A percentile compares a stretch with the other conserved stretches of the same genome.
Evolutionary conservation across 2,888 invertebrate species (phyloP).

Genomic region (Ryuthela nishihirai): DNA sequence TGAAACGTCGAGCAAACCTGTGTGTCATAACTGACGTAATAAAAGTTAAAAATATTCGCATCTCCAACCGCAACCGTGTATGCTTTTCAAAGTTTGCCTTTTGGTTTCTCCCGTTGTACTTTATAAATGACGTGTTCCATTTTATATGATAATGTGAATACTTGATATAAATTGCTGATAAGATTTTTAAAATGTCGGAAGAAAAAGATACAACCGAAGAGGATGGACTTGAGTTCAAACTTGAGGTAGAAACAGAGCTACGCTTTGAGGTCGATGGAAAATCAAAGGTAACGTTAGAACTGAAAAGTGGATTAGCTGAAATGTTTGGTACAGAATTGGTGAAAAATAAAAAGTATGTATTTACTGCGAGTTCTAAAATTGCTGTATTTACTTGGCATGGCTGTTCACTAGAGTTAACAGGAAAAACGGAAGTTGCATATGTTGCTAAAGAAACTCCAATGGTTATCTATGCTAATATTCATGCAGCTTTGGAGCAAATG

Average conservation of each 20-base stretch:
- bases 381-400: conserved; percentile 97
- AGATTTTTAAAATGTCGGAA: conserved; percentile 6
- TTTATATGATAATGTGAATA: too few relatives aligned
- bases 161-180: too few relatives aligned
- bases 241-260: conserved; percentile 84
- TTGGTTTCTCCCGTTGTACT: too few relatives aligned
- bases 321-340: conserved; percentile 95
- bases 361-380: conserved; percentile 84
- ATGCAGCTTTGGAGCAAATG: conserved; percentile 89
- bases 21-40: too few relatives aligned
- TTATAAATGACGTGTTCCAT: too few relatives aligned
- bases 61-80: too few relatives aligned
- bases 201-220: conserved; percentile 9
- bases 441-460: conserved; percentile 95
- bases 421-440: conserved; percentile 89
- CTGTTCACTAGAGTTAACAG: conserved; percentile 73
- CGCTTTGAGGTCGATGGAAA: conserved; percentile 90
- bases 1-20: too few relatives aligned
- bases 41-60: too few relatives aligned
- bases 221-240: conserved; percentile 53
- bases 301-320: conserved; percentile 88
- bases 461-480: conserved; percentile 92
- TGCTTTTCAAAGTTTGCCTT: too few relatives aligned
- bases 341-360: conserved; percentile 85
- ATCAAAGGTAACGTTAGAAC: conserved; percentile 74